phyloP scores from a whole-genome alignment of 2,797 vertebrate species.

The Melanotaenia maccullochi region DNA sequence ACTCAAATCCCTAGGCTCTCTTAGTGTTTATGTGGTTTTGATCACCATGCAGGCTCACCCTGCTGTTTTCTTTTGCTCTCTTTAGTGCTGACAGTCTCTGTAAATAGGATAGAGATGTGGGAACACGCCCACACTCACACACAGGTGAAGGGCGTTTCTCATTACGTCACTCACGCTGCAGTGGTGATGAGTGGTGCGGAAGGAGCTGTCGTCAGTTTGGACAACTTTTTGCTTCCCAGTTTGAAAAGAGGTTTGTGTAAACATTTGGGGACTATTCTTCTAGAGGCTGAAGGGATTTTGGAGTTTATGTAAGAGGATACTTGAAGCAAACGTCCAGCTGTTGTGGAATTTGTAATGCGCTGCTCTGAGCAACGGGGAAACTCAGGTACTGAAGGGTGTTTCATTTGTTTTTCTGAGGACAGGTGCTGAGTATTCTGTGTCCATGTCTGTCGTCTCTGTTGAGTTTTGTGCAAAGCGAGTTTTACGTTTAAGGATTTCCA shows the following conservation, averaged over 20 bases:
- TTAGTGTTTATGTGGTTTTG: slow-evolving; percentile 13
- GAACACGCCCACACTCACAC: slow-evolving; percentile 48
- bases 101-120: slow-evolving; percentile 59
- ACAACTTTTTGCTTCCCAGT: slow-evolving; percentile 16
- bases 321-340: slow-evolving; percentile 16
- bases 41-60: slow-evolving; percentile 43
- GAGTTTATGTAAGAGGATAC: slow-evolving; percentile 33
- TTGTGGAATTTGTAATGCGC: slow-evolving; percentile 53
- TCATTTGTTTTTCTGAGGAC: slow-evolving; percentile 4
- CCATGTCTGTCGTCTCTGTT: slow-evolving; percentile 15
- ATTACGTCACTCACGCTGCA: slow-evolving; percentile 61
- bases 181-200: slow-evolving; percentile 58
- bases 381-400: slow-evolving; percentile 53
- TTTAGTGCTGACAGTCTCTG: slow-evolving; percentile 31
- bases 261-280: slow-evolving; percentile 19
- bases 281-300: slow-evolving; percentile 34
- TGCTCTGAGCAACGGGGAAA: slow-evolving; percentile 32
- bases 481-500: not conserved
- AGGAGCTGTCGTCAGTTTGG: slow-evolving; percentile 47
- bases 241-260: slow-evolving; percentile 23
- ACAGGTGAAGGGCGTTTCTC: slow-evolving; percentile 74
- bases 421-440: slow-evolving; percentile 41
- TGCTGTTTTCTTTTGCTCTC: slow-evolving; percentile 46
- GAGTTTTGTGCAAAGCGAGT: slow-evolving; percentile 22
- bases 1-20: slow-evolving; percentile 10